Evolutionary conservation across 2,797 vertebrate species (phyloP).

Genomic region (Alexandromys oeconomus): DNA sequence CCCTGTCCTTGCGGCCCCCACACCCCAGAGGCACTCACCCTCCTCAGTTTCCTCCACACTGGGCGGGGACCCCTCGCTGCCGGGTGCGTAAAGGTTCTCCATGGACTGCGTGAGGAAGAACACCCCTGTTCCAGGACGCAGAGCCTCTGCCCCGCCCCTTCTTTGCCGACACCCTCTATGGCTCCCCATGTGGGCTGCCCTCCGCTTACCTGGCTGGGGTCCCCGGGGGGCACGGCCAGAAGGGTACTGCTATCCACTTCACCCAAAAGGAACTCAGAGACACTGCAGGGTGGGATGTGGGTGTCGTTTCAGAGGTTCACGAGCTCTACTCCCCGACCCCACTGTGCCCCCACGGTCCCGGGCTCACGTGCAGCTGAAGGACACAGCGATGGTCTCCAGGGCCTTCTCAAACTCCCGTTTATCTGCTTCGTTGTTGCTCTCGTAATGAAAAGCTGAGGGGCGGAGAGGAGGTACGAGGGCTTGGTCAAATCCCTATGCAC

Average conservation of each 20-base stretch:
- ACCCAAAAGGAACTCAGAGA: slow-evolving; percentile 98
- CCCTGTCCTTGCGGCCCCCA: rapidly evolving
- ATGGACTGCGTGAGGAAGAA: slow-evolving; percentile 89
- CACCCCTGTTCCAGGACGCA: rapidly evolving
- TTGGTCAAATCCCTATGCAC: not conserved
- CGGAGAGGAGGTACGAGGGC: not conserved
- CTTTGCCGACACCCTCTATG: not conserved
- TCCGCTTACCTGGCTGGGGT: slow-evolving; percentile 94
- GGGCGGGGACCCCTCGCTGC: slow-evolving; percentile 84
- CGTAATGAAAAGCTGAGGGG: slow-evolving; percentile 95
- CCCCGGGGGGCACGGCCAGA: slow-evolving; percentile 94
- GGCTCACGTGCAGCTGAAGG: slow-evolving; percentile 97
- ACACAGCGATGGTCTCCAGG: slow-evolving; percentile 96
- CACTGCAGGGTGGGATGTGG: slow-evolving; percentile 86
- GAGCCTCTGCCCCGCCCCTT: not conserved
- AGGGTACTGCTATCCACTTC: slow-evolving; percentile 98
- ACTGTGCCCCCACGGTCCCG: rapidly evolving
- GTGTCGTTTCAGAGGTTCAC: not conserved
- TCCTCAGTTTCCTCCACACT: slow-evolving; percentile 86
- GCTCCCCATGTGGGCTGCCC: not conserved
- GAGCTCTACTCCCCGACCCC: too few relatives aligned
- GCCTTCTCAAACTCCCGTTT: slow-evolving; percentile 98
- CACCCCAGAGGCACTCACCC: slow-evolving; percentile 73
- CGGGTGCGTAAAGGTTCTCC: slow-evolving; percentile 93
- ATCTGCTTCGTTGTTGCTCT: slow-evolving; percentile 92